Base-by-base conservation (phyloP, 1,140 invertebrate genomes). In the Drosophila punjabiensis region DNA sequence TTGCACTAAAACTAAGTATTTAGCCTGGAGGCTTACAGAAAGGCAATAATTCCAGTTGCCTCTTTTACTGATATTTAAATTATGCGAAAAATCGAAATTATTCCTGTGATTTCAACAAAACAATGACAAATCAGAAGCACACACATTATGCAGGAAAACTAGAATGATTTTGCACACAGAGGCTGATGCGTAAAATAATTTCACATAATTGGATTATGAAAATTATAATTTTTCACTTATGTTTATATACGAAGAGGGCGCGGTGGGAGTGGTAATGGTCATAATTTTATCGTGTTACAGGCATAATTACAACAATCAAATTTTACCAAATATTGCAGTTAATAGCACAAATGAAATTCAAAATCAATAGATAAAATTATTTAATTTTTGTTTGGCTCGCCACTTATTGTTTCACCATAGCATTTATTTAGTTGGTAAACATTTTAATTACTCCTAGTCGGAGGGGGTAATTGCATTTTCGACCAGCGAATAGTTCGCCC, bases 371-470 rank as follows among this genome's bases (percentile, higher is more conserved):
- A 16, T 33, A 13, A 24, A 66, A 48, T 39, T 56, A 47, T 69
- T 47, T 11, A 30, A 47, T 32, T 56, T 48, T 37, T 56, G n/a
- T 14, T 18, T 65, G 37, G 20, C 28, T 1, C 20, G 32, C 48
- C 41, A 45, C 39, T 48, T 39, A 58, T 55, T 45, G 61, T 64
- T 58, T 75, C n/a, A n/a, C 52, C 52, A 59, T 56, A 32, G 13
- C 43, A 48, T 68, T 62, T 58, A 77, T 78, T 78, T 77, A 37
- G 55, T 50, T 56, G 52, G 75, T 58, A 67, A 77, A 76, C 73
- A 76, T 67, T 77, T 77, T 76, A 76, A 77, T 76, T 77, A 76
- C 73, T 77, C 33, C 11, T 39, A 16, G 53, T 35, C 14, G 37
- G 18, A 18, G 59, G 37, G 32, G 43, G 32, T n/a, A 43, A 65